Evolutionary conservation across 2,888 invertebrate genomes (phyloP).

Genomic region (Caenorhabditis angaria): DNA sequence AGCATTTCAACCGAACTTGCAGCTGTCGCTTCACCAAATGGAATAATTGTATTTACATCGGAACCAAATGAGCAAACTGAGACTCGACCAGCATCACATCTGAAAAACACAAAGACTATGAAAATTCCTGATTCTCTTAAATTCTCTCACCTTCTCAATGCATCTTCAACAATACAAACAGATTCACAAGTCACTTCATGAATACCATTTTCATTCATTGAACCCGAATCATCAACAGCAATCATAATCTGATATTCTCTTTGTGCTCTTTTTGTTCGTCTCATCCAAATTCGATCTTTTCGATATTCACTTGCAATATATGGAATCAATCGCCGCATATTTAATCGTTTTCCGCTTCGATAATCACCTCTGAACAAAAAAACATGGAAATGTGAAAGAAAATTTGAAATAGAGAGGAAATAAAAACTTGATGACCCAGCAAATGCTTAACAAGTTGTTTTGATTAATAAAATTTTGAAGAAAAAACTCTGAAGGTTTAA

Average conservation of each 20-base stretch:
- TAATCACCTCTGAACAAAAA: slow-evolving; percentile 85
- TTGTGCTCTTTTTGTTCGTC: slow-evolving; percentile 92
- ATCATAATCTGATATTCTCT: slow-evolving; percentile 91
- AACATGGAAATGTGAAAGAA: too few species aligned
- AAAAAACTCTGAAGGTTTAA: neutral
- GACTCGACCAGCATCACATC: slow-evolving; percentile 82
- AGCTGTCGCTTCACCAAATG: slow-evolving; percentile 78
- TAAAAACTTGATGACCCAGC: too few species aligned
- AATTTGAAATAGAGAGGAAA: too few species aligned
- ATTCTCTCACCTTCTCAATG: slow-evolving; percentile 78
- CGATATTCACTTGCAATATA: slow-evolving; percentile 98
- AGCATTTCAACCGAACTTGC: slow-evolving; percentile 39
- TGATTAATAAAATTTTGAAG: neutral
- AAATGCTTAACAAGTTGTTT: too few species aligned
- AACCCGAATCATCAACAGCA: slow-evolving; percentile 92
- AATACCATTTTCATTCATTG: slow-evolving; percentile 77
- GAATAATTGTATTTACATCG: slow-evolving; percentile 84
- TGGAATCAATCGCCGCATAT: slow-evolving; percentile 97
- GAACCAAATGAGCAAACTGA: slow-evolving; percentile 92
- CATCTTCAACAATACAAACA: slow-evolving; percentile 86
- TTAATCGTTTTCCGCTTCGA: slow-evolving; percentile 92
- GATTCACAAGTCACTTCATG: slow-evolving; percentile 90
- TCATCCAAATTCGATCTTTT: slow-evolving; percentile 98
- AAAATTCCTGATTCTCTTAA: neutral
- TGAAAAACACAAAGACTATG: slow-evolving; percentile 72